Percentiles rank a stretch among this genome's conserved stretches.
Evolutionary conservation across 2,113 vertebrate species (phyloP).

Genomic region (Lophotis ruficrista): DNA sequence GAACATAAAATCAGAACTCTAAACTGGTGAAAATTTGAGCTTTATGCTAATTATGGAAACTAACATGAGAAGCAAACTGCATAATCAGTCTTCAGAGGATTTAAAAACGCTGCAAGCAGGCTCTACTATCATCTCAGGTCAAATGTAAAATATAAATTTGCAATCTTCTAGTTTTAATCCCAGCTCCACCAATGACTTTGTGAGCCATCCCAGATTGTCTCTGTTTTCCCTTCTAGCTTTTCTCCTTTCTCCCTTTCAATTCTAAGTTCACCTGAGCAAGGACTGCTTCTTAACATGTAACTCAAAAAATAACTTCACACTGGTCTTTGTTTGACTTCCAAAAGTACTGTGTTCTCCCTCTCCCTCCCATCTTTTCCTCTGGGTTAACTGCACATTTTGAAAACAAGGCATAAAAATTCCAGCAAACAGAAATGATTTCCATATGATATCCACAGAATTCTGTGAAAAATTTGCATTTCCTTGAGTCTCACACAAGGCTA

Average conservation of each 20-base stretch:
- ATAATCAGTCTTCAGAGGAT: conserved; percentile 39
- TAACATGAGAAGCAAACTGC: conserved; percentile 8
- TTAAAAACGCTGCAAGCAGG: not conserved
- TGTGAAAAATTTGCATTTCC: not conserved
- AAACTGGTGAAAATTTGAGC: conserved; percentile 26
- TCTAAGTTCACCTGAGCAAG: not conserved
- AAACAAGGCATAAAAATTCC: not conserved
- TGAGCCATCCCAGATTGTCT: not conserved
- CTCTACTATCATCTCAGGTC: not conserved
- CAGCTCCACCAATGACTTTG: not conserved
- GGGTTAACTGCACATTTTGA: not conserved
- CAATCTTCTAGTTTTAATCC: not conserved
- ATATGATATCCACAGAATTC: not conserved
- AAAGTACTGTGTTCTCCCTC: not conserved
- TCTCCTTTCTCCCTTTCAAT: not conserved
- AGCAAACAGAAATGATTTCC: not conserved
- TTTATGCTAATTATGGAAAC: conserved; percentile 47
- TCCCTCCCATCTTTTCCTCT: not conserved
- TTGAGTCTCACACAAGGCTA: not conserved
- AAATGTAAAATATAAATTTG: conserved; percentile 9
- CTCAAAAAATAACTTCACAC: not conserved
- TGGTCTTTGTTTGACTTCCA: not conserved
- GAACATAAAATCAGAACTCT: conserved; percentile 17
- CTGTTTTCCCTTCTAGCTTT: not conserved
- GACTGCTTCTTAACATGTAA: not conserved